These are phyloP conservation scores for Agonopterix subpropinquella DNA, from an alignment of 2,888 invertebrate species.

Conservation along the genomic window DNA sequence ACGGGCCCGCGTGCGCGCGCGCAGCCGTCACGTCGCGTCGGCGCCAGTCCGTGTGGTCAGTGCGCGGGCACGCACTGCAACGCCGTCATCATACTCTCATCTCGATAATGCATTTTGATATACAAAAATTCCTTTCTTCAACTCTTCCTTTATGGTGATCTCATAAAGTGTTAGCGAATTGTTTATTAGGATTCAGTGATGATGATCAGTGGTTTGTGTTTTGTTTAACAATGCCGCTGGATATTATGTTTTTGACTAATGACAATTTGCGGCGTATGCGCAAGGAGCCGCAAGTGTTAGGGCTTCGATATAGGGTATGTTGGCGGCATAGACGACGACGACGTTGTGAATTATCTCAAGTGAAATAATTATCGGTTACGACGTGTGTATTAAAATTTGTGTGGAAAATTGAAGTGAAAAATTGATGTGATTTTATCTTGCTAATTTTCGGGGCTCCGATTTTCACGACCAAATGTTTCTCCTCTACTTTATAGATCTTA, in stretches of 20 bases:
- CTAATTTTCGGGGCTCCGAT: too few relatives aligned
- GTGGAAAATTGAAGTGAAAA: too few relatives aligned
- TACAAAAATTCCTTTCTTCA: conserved; percentile 41
- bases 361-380: too few relatives aligned
- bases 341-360: neutral
- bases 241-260: conserved; percentile 73
- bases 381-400: too few relatives aligned
- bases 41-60: conserved; percentile 41
- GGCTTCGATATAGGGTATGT: conserved; percentile 68
- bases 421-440: too few relatives aligned
- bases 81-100: conserved; percentile 19
- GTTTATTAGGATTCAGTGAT: conserved; percentile 34
- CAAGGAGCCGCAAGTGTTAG: conserved; percentile 62
- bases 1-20: conserved; percentile 14
- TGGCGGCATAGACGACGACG: neutral
- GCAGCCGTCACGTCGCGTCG: conserved; percentile 18
- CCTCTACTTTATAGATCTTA: too few relatives aligned
- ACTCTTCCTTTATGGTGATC: conserved; percentile 41
- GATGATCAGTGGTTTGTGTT: conserved; percentile 29
- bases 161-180: conserved; percentile 41
- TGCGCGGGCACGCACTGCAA: conserved; percentile 42
- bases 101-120: conserved; percentile 70
- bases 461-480: too few relatives aligned
- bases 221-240: conserved; percentile 52
- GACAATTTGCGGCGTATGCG: conserved; percentile 68